A percentile compares a stretch with the other conserved stretches of the same genome.
These are phyloP conservation scores for Sarcophaga variegata DNA, from an alignment of 2,888 invertebrate species.

Conservation along the genomic window DNA sequence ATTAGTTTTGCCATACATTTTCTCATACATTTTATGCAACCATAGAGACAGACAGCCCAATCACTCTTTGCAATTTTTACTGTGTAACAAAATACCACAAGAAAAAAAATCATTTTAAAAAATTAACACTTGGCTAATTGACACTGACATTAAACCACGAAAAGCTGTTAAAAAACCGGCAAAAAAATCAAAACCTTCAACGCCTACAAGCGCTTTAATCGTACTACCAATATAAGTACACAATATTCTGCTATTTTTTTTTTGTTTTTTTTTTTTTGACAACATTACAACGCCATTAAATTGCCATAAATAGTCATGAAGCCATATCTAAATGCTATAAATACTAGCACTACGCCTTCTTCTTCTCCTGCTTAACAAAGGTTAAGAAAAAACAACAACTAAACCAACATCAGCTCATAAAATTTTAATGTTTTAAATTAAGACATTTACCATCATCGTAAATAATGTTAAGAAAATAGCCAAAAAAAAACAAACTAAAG, in stretches of 20 bases:
- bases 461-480: conserved; percentile 8
- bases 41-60: neutral
- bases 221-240: neutral
- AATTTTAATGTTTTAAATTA: conserved; percentile 60
- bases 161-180: neutral
- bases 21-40: conserved; percentile 14
- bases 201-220: conserved; percentile 26
- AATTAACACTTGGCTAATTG: conserved; percentile 49
- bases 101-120: conserved; percentile 29
- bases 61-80: neutral
- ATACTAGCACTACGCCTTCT: neutral
- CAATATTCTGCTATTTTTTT: neutral
- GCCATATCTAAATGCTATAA: neutral
- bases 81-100: neutral
- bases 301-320: conserved; percentile 18
- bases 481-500: conserved; percentile 7
- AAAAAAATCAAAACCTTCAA: neutral
- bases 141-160: conserved; percentile 43
- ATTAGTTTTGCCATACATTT: conserved; percentile 9
- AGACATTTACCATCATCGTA: conserved; percentile 62
- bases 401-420: conserved; percentile 30
- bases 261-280: conserved; percentile 37
- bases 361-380: neutral
- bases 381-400: neutral
- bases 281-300: conserved; percentile 59